A percentile compares a stretch with the other conserved stretches of the same genome.
phyloP scores from a whole-genome alignment of 2,797 vertebrate species.

The Liparis tanakae region DNA sequence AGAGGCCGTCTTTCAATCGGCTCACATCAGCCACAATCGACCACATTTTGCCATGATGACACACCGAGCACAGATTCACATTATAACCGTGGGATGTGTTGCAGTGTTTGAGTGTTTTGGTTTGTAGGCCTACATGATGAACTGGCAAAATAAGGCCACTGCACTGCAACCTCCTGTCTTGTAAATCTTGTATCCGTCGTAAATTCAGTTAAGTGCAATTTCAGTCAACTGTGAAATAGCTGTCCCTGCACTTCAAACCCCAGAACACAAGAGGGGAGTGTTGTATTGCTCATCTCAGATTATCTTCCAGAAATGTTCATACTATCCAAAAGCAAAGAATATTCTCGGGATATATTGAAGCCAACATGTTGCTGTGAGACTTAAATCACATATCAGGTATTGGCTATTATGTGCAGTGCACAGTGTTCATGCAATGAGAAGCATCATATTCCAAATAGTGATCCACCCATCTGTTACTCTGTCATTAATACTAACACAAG shows the following conservation, averaged over 20 bases:
- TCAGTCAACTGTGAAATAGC: neutral
- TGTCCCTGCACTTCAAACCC: constrained; percentile 44
- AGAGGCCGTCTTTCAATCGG: neutral
- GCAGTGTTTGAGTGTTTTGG: neutral
- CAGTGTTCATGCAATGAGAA: constrained; percentile 5
- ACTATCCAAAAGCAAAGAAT: neutral
- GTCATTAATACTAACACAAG: constrained; percentile 35
- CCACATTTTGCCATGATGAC: neutral
- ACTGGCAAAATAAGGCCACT: too few species aligned
- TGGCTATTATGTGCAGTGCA: constrained; percentile 19
- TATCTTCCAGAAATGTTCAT: neutral
- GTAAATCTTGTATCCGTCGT: neutral
- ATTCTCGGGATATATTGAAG: neutral
- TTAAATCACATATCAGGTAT: neutral
- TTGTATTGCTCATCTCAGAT: constrained; percentile 44
- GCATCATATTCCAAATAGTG: constrained; percentile 29
- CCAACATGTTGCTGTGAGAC: neutral
- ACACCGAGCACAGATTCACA: neutral
- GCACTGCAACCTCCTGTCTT: neutral
- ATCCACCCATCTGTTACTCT: constrained; percentile 39
- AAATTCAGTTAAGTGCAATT: neutral
- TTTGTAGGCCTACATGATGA: neutral
- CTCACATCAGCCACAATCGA: rapidly evolving
- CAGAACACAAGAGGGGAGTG: constrained; percentile 76
- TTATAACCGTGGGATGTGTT: neutral